Evolutionary conservation across 2,888 invertebrate genomes (phyloP), one percentile per base, ranked within the genome.

Genomic region (Pomacea canaliculata): DNA sequence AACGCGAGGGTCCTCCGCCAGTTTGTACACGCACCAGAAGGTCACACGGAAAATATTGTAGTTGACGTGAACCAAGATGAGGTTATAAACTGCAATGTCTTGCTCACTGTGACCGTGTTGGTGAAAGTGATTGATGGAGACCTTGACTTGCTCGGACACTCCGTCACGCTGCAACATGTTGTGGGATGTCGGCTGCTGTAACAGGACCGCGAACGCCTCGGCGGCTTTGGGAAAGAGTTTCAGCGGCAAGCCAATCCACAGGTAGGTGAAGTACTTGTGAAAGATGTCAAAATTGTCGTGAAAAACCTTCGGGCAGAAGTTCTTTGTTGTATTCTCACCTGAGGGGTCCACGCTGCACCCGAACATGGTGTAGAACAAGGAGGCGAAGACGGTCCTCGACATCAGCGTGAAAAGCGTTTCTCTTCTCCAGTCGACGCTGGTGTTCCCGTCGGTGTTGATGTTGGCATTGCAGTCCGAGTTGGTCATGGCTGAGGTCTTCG

Each of bases 11-110:
- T 89, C 78, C 71, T 86, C 85, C 72, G 90, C 83, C 71, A 91
- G 79, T 74, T 88, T 83, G 82, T 87, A 86, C 51, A 91, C 81
- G 49, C 85, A 83, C 91, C 91, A 91, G 83, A 88, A 91, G 19
- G 89, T 83, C 18, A 89, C 80, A 16, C 90, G 82, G 81, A 90
- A 90, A 19, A 90, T 90, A 85, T 91, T 91, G 86, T 90, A 90
- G 84, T 91, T 91, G 51, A 91, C 90, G 82, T 91, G 91, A 49
- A 91, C 84, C 78, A 88, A 90, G 68, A 91, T 90, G 56, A 91
- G 84, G 81, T 90, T 90, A 83, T 91, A 90, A 67, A 90, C 90
- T 78, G 87, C 86, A 74, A 91, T 90, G 79, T 90, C 90, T 19
- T 83, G 82, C 78, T 89, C 89, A 1, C 87, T 82, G 80, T 90